phyloP scores from a whole-genome alignment of 2,797 vertebrate species.

The Anas georgica region DNA sequence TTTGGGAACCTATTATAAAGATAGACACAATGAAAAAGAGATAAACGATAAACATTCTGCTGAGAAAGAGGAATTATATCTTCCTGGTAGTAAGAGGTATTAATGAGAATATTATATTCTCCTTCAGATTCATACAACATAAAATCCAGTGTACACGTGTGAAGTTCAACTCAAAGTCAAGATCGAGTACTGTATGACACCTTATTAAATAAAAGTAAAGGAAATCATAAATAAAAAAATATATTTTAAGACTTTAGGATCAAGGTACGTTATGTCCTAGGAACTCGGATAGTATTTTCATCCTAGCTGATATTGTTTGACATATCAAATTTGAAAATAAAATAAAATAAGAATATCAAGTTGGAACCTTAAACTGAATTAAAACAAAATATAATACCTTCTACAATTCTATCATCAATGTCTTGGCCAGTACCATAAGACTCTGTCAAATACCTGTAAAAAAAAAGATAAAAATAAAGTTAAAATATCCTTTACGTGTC shows the following conservation, averaged over 20 bases:
- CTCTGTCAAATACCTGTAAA: constrained; percentile 92
- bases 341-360: not conserved
- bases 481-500: not conserved
- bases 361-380: not conserved
- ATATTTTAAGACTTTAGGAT: not conserved
- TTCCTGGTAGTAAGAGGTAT: not conserved
- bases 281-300: not conserved
- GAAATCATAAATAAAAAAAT: not conserved
- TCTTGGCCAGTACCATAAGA: constrained; percentile 97
- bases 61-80: not conserved
- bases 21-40: not conserved
- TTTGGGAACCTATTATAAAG: not conserved
- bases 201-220: not conserved
- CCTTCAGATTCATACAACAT: not conserved
- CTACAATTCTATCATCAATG: constrained; percentile 98
- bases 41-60: not conserved
- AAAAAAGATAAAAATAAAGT: constrained; percentile 1
- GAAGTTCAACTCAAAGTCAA: not conserved
- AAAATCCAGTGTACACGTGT: not conserved
- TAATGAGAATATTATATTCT: not conserved
- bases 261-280: not conserved
- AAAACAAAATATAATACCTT: constrained; percentile 82
- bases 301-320: not conserved
- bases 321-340: not conserved
- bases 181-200: not conserved